Percentiles rank a stretch among this genome's conserved stretches.
These are phyloP conservation scores for Procambarus clarkii DNA, from an alignment of 1,140 invertebrate species.

Conservation along the genomic window DNA sequence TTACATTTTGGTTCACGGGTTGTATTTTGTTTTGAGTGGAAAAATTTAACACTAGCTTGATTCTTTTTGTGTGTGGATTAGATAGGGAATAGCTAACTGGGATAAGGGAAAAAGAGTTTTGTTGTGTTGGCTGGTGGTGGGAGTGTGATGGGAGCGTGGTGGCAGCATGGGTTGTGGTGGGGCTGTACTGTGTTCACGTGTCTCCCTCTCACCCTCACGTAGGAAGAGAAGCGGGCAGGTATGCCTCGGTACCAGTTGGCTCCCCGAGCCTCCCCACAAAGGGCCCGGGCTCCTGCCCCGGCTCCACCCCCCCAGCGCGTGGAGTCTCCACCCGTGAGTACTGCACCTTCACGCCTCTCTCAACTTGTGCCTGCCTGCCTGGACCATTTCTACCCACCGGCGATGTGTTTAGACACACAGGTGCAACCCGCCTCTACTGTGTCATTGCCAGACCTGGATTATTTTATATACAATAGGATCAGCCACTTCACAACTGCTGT, in stretches of 20 bases:
- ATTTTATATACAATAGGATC: constrained; percentile 67
- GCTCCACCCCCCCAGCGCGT: constrained; percentile 68
- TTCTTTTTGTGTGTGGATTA: not conserved
- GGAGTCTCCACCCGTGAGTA: constrained; percentile 70
- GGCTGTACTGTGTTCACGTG: constrained; percentile 69
- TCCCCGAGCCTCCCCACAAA: constrained; percentile 66
- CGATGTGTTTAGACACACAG: constrained; percentile 70
- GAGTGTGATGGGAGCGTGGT: constrained; percentile 57
- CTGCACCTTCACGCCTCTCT: constrained; percentile 70
- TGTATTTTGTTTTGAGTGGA: not conserved
- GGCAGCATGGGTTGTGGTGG: constrained; percentile 68
- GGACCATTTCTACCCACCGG: constrained; percentile 69
- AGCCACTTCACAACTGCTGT: constrained; percentile 56
- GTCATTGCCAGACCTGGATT: constrained; percentile 69
- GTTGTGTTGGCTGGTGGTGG: constrained; percentile 67
- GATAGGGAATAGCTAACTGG: constrained; percentile 11
- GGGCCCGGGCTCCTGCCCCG: constrained; percentile 66
- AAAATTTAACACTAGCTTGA: not conserved
- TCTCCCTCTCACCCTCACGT: constrained; percentile 70
- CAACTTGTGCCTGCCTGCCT: constrained; percentile 70
- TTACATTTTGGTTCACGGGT: no score
- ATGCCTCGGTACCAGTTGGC: constrained; percentile 66
- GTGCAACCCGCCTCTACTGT: constrained; percentile 70
- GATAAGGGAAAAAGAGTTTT: not conserved
- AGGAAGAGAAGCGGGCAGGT: constrained; percentile 70